These are phyloP conservation scores for Trichomalopsis sarcophagae DNA, from an alignment of 1,140 invertebrate genomes.

Conservation along the genomic window DNA sequence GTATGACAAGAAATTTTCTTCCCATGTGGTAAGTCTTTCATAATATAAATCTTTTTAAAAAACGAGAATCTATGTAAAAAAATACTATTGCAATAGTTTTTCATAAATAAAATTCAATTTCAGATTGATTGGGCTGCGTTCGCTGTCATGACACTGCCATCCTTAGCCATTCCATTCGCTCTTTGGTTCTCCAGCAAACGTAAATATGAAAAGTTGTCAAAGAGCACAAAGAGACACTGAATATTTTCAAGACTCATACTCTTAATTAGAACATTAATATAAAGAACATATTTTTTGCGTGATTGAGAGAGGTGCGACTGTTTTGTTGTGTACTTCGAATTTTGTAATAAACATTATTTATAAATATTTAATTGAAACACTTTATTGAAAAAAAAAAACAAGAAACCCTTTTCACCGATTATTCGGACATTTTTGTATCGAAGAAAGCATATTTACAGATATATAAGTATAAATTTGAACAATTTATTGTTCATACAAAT, in stretches of 20 bases:
- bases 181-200: conserved; percentile 96
- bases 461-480: neutral
- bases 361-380: conserved; percentile 55
- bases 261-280: conserved; percentile 54
- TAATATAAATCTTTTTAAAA: too few relatives aligned
- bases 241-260: conserved; percentile 48
- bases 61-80: too few relatives aligned
- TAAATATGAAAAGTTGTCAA: conserved; percentile 90
- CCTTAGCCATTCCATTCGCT: conserved; percentile 93
- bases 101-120: conserved; percentile 60
- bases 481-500: conserved; percentile 9
- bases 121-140: conserved; percentile 97
- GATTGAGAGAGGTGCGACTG: conserved; percentile 66
- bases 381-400: conserved; percentile 42
- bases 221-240: conserved; percentile 70
- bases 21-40: conserved; percentile 86
- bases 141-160: conserved; percentile 96
- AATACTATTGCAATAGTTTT: neutral
- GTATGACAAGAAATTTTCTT: conserved; percentile 98
- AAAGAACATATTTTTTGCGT: conserved; percentile 58
- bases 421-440: conserved; percentile 2
- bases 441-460: conserved; percentile 43
- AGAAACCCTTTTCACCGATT: conserved; percentile 19
- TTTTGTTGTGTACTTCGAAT: conserved; percentile 61
- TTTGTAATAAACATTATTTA: conserved; percentile 72